These are phyloP conservation scores for Blera fallax DNA, from an alignment of 2,888 invertebrate genomes.

Conservation along the genomic window DNA sequence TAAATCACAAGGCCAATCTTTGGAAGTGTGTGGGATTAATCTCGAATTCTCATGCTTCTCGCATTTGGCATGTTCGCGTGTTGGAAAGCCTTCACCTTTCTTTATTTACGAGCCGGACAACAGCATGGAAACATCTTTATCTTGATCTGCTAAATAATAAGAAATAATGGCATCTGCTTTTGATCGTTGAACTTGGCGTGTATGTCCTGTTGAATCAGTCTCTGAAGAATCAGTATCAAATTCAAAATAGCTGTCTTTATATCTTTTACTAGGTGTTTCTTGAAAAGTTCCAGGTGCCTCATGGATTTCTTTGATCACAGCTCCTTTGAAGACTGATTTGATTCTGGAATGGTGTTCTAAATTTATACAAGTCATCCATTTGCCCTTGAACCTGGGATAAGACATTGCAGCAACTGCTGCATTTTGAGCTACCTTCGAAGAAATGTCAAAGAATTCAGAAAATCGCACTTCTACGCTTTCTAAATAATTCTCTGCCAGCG, in stretches of 20 bases:
- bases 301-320: background rate
- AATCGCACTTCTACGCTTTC: constrained; percentile 11
- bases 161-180: background rate
- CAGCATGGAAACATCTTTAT: constrained; percentile 5
- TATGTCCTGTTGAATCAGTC: background rate
- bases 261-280: background rate
- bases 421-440: constrained; percentile 4
- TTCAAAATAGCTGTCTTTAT: background rate
- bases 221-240: background rate
- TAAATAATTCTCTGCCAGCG: background rate
- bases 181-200: background rate
- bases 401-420: constrained; percentile 41
- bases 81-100: too few relatives aligned
- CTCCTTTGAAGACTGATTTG: background rate
- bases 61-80: too few relatives aligned
- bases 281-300: constrained; percentile 2
- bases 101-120: too few relatives aligned
- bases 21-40: too few relatives aligned
- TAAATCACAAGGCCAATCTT: too few relatives aligned
- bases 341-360: background rate
- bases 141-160: background rate
- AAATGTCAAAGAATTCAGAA: constrained; percentile 10
- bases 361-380: constrained; percentile 23
- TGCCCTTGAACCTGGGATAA: constrained; percentile 41
- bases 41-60: too few relatives aligned